Evolutionary conservation across 1,140 invertebrate species (phyloP).

Genomic region (Hydropsyche tenuis): DNA sequence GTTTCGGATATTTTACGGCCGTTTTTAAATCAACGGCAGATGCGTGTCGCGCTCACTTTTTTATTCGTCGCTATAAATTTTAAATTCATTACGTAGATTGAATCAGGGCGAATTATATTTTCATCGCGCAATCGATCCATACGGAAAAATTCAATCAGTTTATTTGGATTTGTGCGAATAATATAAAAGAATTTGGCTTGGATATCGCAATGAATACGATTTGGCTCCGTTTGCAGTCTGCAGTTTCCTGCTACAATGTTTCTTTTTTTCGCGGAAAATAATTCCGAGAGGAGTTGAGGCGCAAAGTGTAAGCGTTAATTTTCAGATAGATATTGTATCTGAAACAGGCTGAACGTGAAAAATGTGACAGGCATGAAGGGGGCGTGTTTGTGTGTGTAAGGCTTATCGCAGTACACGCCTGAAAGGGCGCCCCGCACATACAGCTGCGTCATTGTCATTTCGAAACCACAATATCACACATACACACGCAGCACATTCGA

Average conservation of each 20-base stretch:
- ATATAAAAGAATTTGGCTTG: too few species aligned
- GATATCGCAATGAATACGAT: too few species aligned
- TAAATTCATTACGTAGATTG: slow-evolving; percentile 27
- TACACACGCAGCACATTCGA: too few species aligned
- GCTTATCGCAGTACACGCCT: slow-evolving; percentile 46
- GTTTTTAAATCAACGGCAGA: slow-evolving; percentile 49
- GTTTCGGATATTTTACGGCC: slow-evolving; percentile 44
- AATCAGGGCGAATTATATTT: neutral
- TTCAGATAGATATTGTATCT: slow-evolving; percentile 12
- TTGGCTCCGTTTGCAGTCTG: neutral
- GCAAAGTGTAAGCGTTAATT: neutral
- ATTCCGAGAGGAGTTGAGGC: neutral
- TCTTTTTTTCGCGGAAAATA: neutral
- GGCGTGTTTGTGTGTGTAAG: neutral
- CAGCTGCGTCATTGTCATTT: slow-evolving; percentile 50
- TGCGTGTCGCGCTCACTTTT: slow-evolving; percentile 40
- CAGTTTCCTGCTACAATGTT: neutral
- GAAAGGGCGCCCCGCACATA: slow-evolving; percentile 37
- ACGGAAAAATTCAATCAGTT: too few species aligned
- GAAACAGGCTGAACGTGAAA: slow-evolving; percentile 17
- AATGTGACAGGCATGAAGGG: neutral
- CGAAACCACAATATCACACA: slow-evolving; percentile 33
- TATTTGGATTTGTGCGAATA: too few species aligned
- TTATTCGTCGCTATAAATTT: slow-evolving; percentile 22
- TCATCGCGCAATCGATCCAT: too few species aligned